Base-by-base conservation (phyloP, 2,113 vertebrate species). In the Rynchops niger region DNA sequence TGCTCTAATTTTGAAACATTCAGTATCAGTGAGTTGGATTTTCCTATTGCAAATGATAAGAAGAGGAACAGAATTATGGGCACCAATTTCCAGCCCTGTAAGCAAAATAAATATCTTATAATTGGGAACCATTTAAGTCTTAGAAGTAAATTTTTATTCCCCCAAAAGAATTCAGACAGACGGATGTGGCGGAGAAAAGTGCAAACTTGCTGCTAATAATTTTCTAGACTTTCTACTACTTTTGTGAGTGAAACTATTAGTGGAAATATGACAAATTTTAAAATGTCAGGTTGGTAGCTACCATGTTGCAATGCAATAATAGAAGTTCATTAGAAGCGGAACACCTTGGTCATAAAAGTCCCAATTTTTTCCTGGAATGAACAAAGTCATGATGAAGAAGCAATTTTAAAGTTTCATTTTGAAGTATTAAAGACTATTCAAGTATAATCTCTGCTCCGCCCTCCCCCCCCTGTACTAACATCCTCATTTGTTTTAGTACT, bases 131-230 rank as follows among this genome's bases (percentile, higher is more conserved):
- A 59, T 65, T 95, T 87, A 95, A 79, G 61, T 78, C 79, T 96
- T 63, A 59, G 76, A 96, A 42, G 85, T 36, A 92, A 93, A 85
- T 93, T 95, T 89, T 85, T 96, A 50, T 91, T 84, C 40, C 42
- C 55, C 74, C 15, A 47, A 81, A 97, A 96, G 65, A 94, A 96
- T 94, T 93, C 66, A 94, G 86, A 74, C 82, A 96, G 97, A 92
- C 38, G 90, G 88, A 73, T 92, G 23, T 40, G 47, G 20, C 87
- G 77, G 36, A 77, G 40, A 90, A 95, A 96, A 77, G 67, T 94
- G 40, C 29, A 66, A 12, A 62, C 58, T 67, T 96, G 43, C 53
- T 96, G 43, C 74, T 94, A 59, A 74, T 82, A 91, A 82, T 82
- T 79, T 90, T 94, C 58, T 50, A 95, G 72, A 91, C 36, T 61